These are phyloP conservation scores for Vipera latastei DNA, from an alignment of 2,797 vertebrate genomes.

Conservation along the genomic window DNA sequence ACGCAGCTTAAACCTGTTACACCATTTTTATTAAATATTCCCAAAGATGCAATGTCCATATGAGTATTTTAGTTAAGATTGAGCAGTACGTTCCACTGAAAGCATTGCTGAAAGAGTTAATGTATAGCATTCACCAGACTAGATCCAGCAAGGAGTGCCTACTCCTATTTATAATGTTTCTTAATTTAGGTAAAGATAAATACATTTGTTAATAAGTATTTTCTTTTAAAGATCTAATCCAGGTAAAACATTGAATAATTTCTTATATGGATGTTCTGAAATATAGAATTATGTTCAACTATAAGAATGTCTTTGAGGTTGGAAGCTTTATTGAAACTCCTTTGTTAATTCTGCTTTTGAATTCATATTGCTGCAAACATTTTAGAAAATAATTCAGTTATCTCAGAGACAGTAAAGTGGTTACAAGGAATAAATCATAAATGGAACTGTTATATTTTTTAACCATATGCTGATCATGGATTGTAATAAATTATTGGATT, in stretches of 20 bases:
- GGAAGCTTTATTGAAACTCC: neutral
- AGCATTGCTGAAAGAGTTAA: neutral
- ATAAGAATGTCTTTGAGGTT: neutral
- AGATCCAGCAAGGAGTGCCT: neutral
- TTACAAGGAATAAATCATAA: neutral
- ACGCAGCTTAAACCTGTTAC: neutral
- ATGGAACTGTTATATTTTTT: neutral
- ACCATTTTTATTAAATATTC: neutral
- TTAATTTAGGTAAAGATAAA: neutral
- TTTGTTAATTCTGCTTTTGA: conserved; percentile 4
- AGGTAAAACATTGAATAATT: neutral
- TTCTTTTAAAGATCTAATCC: neutral
- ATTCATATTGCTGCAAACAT: neutral
- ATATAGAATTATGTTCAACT: neutral
- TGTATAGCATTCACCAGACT: neutral
- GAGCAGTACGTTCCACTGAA: neutral
- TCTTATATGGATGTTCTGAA: neutral
- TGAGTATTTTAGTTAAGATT: neutral
- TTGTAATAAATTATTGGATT: neutral
- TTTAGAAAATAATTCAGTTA: neutral
- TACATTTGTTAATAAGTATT: neutral
- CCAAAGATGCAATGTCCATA: neutral
- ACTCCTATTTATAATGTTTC: neutral
- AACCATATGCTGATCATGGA: neutral
- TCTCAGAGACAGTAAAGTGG: conserved; percentile 2